phyloP scores from a whole-genome alignment of 2,888 invertebrate genomes.

The Gymnoscelis rufifasciata region DNA sequence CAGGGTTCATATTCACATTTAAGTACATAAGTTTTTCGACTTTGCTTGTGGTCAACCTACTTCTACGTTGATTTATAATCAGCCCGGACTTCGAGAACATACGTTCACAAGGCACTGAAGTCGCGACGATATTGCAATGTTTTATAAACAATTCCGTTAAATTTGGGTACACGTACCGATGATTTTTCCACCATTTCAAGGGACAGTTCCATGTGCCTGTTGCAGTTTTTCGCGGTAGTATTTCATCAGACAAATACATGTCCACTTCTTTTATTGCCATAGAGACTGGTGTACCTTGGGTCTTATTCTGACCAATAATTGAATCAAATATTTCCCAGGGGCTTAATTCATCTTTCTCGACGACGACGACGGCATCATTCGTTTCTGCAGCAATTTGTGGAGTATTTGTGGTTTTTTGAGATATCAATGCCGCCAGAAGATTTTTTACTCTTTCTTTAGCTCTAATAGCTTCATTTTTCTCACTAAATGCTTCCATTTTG shows the following conservation, averaged over 20 bases:
- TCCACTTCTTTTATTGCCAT: slow-evolving; percentile 27
- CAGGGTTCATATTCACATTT: slow-evolving; percentile 7
- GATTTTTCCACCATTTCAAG: slow-evolving; percentile 26
- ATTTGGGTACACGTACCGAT: slow-evolving; percentile 23
- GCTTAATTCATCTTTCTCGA: slow-evolving; percentile 9
- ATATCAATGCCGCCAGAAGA: slow-evolving; percentile 14
- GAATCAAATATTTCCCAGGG: slow-evolving; percentile 25
- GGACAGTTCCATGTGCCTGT: slow-evolving; percentile 22
- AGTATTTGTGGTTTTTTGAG: not conserved
- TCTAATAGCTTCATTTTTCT: not conserved
- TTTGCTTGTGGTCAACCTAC: slow-evolving; percentile 15
- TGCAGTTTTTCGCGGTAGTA: slow-evolving; percentile 19
- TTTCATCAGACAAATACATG: slow-evolving; percentile 22
- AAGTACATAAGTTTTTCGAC: slow-evolving; percentile 22
- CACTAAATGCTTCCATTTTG: not conserved
- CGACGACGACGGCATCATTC: not conserved
- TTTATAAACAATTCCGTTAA: slow-evolving; percentile 14
- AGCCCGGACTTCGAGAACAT: slow-evolving; percentile 23
- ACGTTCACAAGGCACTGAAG: slow-evolving; percentile 24
- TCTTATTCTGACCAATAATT: slow-evolving; percentile 6
- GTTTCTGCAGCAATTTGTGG: not conserved
- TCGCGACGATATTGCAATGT: slow-evolving; percentile 22
- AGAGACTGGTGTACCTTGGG: slow-evolving; percentile 24
- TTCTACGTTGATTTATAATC: slow-evolving; percentile 19
- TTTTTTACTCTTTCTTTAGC: not conserved